Conservation (phyloP, 2,797 vertebrate species). For the Uromys caudimaculatus region DNA sequence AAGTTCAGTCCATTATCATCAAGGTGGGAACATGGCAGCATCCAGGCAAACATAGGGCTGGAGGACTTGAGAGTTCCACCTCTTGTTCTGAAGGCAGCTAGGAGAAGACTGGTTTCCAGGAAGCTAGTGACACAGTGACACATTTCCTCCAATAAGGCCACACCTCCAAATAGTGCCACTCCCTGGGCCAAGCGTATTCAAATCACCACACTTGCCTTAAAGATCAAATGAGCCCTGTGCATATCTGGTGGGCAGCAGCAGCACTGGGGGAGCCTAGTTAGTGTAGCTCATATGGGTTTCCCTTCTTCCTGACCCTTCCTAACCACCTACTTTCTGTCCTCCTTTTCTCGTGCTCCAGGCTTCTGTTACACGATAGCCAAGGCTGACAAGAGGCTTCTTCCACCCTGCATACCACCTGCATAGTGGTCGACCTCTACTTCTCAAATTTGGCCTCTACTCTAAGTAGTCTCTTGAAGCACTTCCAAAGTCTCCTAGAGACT, state of each 20-base stretch:
- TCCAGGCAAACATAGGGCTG: background rate
- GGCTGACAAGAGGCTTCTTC: background rate
- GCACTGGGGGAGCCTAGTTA: fast-evolving
- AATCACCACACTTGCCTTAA: background rate
- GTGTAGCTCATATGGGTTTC: no score
- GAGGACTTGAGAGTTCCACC: background rate
- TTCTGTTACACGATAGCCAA: background rate
- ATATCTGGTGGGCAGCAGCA: background rate
- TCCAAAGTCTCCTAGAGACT: background rate
- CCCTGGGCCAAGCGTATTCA: background rate
- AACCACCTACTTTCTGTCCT: background rate
- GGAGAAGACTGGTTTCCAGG: no score
- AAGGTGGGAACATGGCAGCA: no score
- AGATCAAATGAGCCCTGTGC: background rate
- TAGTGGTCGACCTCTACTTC: background rate
- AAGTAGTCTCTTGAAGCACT: background rate
- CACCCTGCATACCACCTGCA: background rate
- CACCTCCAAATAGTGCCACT: background rate
- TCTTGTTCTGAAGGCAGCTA: background rate
- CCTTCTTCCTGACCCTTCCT: background rate
- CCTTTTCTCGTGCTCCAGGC: fast-evolving
- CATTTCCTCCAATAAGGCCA: background rate
- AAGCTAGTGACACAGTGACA: no score
- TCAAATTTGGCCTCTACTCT: background rate
- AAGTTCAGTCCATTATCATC: background rate